phyloP scores from a whole-genome alignment of 1,140 invertebrate genomes.

The Rhyacophila brunnea region DNA sequence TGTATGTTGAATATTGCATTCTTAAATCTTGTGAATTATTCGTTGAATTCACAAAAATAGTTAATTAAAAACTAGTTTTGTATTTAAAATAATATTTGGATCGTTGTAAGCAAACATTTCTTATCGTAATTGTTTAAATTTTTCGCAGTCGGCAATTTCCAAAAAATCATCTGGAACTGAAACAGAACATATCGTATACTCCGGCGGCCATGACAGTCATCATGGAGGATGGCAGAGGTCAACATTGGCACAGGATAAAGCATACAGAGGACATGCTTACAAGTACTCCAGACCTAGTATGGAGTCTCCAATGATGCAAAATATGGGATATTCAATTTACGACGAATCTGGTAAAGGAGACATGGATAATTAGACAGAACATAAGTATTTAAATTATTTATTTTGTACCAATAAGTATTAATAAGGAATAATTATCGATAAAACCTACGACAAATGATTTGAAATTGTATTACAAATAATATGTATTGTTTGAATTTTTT shows the following conservation, averaged over 20 bases:
- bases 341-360: slow-evolving; percentile 11
- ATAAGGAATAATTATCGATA: neutral
- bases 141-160: slow-evolving; percentile 30
- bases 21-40: no score
- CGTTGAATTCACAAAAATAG: no score
- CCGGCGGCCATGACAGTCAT: slow-evolving; percentile 44
- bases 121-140: no score
- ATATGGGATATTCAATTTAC: slow-evolving; percentile 14
- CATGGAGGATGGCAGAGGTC: slow-evolving; percentile 55
- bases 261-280: slow-evolving; percentile 13
- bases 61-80: no score
- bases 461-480: no score
- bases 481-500: no score
- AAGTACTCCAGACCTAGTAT: slow-evolving; percentile 6
- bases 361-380: slow-evolving; percentile 4
- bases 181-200: slow-evolving; percentile 59
- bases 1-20: no score
- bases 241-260: slow-evolving; percentile 25
- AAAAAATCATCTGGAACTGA: slow-evolving; percentile 49
- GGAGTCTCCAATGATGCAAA: slow-evolving; percentile 13
- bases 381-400: neutral
- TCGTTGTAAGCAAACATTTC: no score
- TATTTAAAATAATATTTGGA: no score
- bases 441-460: no score
- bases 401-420: neutral